phyloP scores from a whole-genome alignment of 2,113 vertebrate genomes.

The Chamaetylas fuelleborni region DNA sequence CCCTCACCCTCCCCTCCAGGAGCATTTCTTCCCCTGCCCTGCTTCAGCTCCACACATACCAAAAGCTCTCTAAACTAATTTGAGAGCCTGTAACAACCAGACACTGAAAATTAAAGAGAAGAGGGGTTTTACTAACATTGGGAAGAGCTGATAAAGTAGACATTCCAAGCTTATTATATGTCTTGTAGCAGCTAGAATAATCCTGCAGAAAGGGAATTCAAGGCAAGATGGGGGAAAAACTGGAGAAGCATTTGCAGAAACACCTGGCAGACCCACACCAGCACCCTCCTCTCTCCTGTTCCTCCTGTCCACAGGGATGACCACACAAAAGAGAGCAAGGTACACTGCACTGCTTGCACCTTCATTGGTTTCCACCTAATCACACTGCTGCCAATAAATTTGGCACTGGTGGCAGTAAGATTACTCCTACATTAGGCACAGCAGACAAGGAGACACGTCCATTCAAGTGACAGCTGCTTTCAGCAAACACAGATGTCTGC shows the following conservation, averaged over 20 bases:
- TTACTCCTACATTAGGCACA: not conserved
- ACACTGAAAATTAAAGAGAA: not conserved
- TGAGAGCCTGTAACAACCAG: not conserved
- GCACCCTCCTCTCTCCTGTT: not conserved
- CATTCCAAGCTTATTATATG: not conserved
- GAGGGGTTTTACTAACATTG: not conserved
- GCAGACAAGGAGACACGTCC: not conserved
- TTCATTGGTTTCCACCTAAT: not conserved
- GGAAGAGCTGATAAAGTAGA: not conserved
- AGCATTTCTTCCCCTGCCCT: not conserved
- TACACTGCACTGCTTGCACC: not conserved
- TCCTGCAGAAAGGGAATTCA: not conserved
- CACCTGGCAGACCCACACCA: fast-evolving
- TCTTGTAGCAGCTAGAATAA: not conserved
- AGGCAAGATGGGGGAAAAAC: not conserved
- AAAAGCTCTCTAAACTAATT: not conserved
- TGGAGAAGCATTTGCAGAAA: not conserved
- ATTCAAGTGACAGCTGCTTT: not conserved
- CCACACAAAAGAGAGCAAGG: not conserved
- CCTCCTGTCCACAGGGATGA: not conserved
- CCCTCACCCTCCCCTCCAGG: not conserved
- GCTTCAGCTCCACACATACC: not conserved
- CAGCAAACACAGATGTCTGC: not conserved
- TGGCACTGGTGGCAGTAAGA: not conserved
- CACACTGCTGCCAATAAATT: not conserved